Conservation (phyloP, 2,888 invertebrate genomes). For the Odontocolon sp. region DNA sequence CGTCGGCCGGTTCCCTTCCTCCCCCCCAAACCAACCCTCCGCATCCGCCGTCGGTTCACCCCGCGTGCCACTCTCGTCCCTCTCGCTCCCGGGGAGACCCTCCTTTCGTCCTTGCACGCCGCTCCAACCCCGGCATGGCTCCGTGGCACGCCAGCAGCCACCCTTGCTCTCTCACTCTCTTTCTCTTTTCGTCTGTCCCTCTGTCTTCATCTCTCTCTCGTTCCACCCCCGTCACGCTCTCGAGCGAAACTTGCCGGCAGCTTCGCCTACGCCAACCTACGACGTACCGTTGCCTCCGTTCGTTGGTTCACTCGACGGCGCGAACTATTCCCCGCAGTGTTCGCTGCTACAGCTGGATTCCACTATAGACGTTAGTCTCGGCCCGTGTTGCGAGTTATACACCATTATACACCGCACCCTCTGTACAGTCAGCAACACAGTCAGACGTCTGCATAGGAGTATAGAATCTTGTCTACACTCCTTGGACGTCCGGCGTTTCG, state of each 20-base stretch:
- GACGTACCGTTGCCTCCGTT: slow-evolving; percentile 55
- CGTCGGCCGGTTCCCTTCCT: slow-evolving; percentile 58
- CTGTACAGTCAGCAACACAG: slow-evolving; percentile 11
- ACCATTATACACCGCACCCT: too few relatives aligned
- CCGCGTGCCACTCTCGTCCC: slow-evolving; percentile 55
- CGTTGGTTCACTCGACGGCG: slow-evolving; percentile 46
- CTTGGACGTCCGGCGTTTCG: slow-evolving; percentile 35
- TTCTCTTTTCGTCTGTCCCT: slow-evolving; percentile 13
- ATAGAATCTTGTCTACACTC: not conserved
- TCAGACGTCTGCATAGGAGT: slow-evolving; percentile 37
- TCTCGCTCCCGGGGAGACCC: slow-evolving; percentile 52
- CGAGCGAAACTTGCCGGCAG: slow-evolving; percentile 78
- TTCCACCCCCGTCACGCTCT: slow-evolving; percentile 79
- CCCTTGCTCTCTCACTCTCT: slow-evolving; percentile 51
- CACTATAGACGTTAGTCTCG: slow-evolving; percentile 47
- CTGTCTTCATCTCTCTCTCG: slow-evolving; percentile 60
- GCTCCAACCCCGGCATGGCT: slow-evolving; percentile 41
- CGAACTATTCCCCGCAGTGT: slow-evolving; percentile 56
- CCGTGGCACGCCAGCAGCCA: slow-evolving; percentile 61
- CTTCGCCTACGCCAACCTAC: slow-evolving; percentile 51
- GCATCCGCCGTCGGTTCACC: slow-evolving; percentile 47
- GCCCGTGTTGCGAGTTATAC: slow-evolving; percentile 20
- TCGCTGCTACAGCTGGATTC: slow-evolving; percentile 58
- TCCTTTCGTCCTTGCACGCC: slow-evolving; percentile 40
- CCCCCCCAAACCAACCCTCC: slow-evolving; percentile 58